phyloP scores from a whole-genome alignment of 2,113 vertebrate species.

The Cheirogaleus medius region DNA sequence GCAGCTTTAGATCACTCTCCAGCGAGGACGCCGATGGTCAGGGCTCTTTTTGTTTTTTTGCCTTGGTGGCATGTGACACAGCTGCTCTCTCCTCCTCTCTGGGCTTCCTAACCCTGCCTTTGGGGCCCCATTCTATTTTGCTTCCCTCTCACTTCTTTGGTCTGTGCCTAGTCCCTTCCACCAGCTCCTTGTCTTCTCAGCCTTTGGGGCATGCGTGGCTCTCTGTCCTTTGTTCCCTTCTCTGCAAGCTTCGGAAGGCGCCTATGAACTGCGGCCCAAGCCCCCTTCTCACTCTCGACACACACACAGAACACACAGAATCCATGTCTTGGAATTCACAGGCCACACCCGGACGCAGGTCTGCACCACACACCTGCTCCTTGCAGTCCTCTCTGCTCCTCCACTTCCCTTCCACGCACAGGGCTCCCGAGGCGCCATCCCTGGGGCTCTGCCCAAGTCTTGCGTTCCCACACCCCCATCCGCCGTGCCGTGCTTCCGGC shows the following conservation, averaged over 20 bases:
- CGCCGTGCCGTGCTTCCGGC: fast-evolving
- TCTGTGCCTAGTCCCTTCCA: not conserved
- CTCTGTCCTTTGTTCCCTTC: not conserved
- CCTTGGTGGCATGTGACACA: fast-evolving
- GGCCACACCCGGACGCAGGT: fast-evolving
- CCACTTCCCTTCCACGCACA: fast-evolving
- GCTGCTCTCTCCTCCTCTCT: fast-evolving
- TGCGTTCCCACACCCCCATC: not conserved
- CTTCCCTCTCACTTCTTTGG: fast-evolving
- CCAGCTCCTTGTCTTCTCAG: fast-evolving
- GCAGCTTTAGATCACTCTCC: not conserved
- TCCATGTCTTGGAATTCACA: fast-evolving
- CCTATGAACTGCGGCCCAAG: not conserved
- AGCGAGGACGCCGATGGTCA: no score
- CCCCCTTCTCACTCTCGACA: not conserved
- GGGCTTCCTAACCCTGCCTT: fast-evolving
- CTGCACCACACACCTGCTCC: fast-evolving
- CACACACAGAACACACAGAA: no score
- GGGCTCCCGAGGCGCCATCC: not conserved
- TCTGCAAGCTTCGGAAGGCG: not conserved
- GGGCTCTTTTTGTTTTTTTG: not conserved
- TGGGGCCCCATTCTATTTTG: fast-evolving
- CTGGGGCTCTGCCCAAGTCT: not conserved
- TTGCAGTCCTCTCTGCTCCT: not conserved
- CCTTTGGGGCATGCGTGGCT: not conserved